Percentiles rank a stretch among this genome's conserved stretches.
phyloP scores from a whole-genome alignment of 2,113 vertebrate species.

The Oncorhynchus kisutch region DNA sequence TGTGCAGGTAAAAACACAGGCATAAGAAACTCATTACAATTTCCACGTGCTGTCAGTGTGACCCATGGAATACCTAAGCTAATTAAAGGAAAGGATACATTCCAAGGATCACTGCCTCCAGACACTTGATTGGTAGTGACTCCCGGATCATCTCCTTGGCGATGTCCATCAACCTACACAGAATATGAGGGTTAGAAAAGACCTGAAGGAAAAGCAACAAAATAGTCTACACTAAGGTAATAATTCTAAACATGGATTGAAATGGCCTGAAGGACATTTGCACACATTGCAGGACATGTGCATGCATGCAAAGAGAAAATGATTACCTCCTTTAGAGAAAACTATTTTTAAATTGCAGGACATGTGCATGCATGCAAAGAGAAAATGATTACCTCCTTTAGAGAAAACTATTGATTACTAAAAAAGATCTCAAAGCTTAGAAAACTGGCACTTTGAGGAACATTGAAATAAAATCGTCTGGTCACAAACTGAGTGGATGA shows the following conservation, averaged over 20 bases:
- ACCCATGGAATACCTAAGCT: too few relatives aligned
- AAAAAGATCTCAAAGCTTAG: not conserved
- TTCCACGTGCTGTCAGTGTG: too few relatives aligned
- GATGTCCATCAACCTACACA: conserved; percentile 93
- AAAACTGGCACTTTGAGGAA: not conserved
- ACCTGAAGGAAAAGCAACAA: not conserved
- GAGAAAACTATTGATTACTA: not conserved
- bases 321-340: not conserved
- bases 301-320: not conserved
- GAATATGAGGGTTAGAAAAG: conserved; percentile 9
- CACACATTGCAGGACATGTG: not conserved
- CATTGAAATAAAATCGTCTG: not conserved
- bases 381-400: not conserved
- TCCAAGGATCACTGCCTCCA: conserved; percentile 98
- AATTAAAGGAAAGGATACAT: conserved; percentile 90
- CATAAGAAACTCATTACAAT: too few relatives aligned
- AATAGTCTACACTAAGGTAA: not conserved
- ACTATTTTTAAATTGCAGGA: too few relatives aligned
- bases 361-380: not conserved
- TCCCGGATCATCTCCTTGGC: conserved; percentile 99
- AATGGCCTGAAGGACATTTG: not conserved
- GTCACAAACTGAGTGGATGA: conserved; percentile 21
- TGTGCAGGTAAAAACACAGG: not conserved
- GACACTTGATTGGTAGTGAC: conserved; percentile 98
- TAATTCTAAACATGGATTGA: not conserved